Percentiles rank a stretch among this genome's conserved stretches.
phyloP scores from a whole-genome alignment of 2,888 invertebrate genomes.

The Odontothrips loti region DNA sequence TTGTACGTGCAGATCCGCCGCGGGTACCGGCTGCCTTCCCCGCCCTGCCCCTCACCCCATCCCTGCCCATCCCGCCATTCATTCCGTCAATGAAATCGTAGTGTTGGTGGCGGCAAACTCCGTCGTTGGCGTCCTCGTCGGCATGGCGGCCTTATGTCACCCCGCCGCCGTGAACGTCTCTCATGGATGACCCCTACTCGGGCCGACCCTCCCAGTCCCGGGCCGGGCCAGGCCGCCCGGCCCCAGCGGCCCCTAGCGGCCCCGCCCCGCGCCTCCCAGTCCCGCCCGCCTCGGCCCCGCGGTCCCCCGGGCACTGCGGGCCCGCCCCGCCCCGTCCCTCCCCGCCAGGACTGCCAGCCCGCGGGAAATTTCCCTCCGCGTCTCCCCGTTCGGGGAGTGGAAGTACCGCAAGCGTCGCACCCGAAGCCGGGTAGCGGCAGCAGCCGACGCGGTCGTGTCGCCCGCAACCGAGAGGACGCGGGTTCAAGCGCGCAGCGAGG shows the following conservation, averaged over 20 bases:
- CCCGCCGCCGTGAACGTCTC: not conserved
- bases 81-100: not conserved
- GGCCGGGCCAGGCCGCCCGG: not conserved
- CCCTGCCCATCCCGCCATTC: not conserved
- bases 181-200: not conserved
- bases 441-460: not conserved
- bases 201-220: not conserved
- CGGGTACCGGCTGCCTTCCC: not conserved
- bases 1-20: not conserved
- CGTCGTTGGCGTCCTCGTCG: not conserved
- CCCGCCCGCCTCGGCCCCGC: constrained; percentile 5
- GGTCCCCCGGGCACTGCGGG: not conserved
- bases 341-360: not conserved
- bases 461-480: not conserved
- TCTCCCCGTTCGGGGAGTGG: too few relatives aligned
- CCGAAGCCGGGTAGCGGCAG: too few relatives aligned
- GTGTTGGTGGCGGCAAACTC: not conserved
- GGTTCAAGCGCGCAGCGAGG: too few relatives aligned
- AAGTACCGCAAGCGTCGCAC: too few relatives aligned
- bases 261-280: not conserved
- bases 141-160: not conserved
- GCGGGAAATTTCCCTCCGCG: not conserved
- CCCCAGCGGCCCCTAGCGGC: not conserved
- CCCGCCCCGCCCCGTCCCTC: constrained; percentile 7
- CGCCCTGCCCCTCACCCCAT: not conserved